Evolutionary conservation across 2,113 vertebrate species (phyloP).

Genomic region (Amia ocellicauda): DNA sequence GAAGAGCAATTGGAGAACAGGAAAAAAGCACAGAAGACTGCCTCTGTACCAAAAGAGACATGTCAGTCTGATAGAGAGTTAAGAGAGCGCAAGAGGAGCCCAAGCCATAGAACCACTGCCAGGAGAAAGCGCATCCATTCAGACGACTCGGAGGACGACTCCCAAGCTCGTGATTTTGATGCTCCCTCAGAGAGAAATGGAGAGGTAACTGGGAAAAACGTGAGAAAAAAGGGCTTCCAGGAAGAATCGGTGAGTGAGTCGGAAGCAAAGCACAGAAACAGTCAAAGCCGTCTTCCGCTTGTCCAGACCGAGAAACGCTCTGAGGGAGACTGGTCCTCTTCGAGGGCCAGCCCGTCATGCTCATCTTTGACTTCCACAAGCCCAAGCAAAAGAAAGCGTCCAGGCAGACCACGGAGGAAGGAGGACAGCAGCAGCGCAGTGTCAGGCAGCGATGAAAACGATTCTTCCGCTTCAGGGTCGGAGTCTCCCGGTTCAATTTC

Average conservation of each 20-base stretch:
- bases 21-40: constrained; percentile 21
- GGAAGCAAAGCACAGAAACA: constrained; percentile 19
- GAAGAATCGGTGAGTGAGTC: constrained; percentile 22
- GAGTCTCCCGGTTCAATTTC: constrained; percentile 58
- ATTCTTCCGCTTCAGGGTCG: constrained; percentile 54
- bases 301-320: not conserved
- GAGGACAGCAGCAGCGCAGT: constrained; percentile 48
- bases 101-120: constrained; percentile 36
- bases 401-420: constrained; percentile 39
- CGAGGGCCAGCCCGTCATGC: too few species aligned
- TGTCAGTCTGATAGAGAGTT: constrained; percentile 13
- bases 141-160: constrained; percentile 57
- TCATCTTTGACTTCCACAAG: too few species aligned
- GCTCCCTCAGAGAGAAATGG: constrained; percentile 18
- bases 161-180: too few species aligned
- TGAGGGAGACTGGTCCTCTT: not conserved
- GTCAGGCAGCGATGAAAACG: constrained; percentile 48
- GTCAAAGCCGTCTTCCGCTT: constrained; percentile 13
- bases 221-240: constrained; percentile 29
- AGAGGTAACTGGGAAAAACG: not conserved
- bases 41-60: constrained; percentile 8
- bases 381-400: not conserved
- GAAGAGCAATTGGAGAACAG: constrained; percentile 30
- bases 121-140: constrained; percentile 59
- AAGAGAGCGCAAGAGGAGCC: constrained; percentile 28